Evolutionary conservation across 2,797 vertebrate species (phyloP), one percentile per base, ranked within the genome.

Genomic region (Oreonectes daqikongensis): DNA sequence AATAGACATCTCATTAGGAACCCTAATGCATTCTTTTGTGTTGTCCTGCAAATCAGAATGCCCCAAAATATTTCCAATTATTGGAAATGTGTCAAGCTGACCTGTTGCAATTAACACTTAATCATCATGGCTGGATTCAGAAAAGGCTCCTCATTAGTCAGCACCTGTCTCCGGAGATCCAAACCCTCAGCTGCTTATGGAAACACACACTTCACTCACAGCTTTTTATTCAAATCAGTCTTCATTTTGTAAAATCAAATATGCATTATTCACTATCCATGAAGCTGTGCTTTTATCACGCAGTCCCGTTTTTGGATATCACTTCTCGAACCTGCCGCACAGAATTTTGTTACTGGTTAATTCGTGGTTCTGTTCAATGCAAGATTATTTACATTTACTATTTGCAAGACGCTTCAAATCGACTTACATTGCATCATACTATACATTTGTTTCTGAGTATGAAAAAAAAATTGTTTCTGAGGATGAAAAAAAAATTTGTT

Each of bases 41-140:
- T 72, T 71, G 60, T 60, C 42, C 64, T 59, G 73, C 61, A 14
- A 76, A 71, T 60, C 69, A 79, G 52, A 80, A 65, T 57, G 66
- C 2, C 30, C 26, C 12, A 40, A 75, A 80, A 86, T 89, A 87
- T 89, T 88, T 89, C 86, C 88, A 91, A 92, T 91, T 91, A 91
- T 87, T 86, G 90, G 85, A 88, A 90, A 90, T 88, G 86, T 87
- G 89, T 90, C 87, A 81, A 86, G 77, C 81, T 83, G 84, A 88
- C 88, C 81, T 82, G 83, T 66, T 7, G 88, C 90, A 91, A 92
- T 92, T 91, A 92, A 89, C 83, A 86, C 84, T 87, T 91, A 91
- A 92, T 92, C 90, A 90, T 85, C 81, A 69, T 18, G 77, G 75
- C 68, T 85, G 84, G 84, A 90, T 91, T 90, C 90, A 78, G 85